Evolutionary conservation across 2,797 vertebrate species (phyloP), one percentile per base, ranked within the genome.

Genomic region (Gymnothorax javanicus): DNA sequence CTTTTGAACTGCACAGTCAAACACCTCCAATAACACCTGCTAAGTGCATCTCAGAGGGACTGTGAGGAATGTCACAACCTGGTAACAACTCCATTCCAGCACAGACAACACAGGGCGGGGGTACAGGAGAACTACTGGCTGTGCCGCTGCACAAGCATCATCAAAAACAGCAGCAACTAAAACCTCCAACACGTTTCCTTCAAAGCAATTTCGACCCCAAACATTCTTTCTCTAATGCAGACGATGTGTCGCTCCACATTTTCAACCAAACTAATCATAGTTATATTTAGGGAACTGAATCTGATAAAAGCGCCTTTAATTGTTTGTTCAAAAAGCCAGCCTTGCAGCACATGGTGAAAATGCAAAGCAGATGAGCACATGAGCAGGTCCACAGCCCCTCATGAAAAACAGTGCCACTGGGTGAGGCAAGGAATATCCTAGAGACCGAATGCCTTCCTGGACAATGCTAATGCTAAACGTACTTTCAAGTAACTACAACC

Each of bases 41-140:
- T 7, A 52, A 8, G 77, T 4, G 50, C 7, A 20, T 6, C 20
- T 56, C 23, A 23, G 77, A 50, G 11, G 77, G 77, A n/a, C 77
- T 6, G 77, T 81, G 77, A 56, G 77, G 56, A 81, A 81, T 56
- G 77, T 81, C 77, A 81, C 77, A 15, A 52, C 20, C 77, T 7
- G 77, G 7, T 81, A 52, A 79, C 9, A 6, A 56, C 77, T 56
- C 77, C 11, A 23, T 81, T 56, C 77, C 77, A 7, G 50, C 52
- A 54, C 75, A 81, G 52, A 56, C 77, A 20, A 13, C 43, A 17
- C 6, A 27, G 73, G 25, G 73, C 9, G 13, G 11, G 33, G 27
- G 33, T 27, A 17, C 15, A 50, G 71, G 13, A 20, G 33, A 25
- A 27, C 75, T 52, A 43, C 75, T 2, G 71, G 52, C 75, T n/a